phyloP scores from a whole-genome alignment of 2,797 vertebrate genomes.

The Aeoliscus strigatus region DNA sequence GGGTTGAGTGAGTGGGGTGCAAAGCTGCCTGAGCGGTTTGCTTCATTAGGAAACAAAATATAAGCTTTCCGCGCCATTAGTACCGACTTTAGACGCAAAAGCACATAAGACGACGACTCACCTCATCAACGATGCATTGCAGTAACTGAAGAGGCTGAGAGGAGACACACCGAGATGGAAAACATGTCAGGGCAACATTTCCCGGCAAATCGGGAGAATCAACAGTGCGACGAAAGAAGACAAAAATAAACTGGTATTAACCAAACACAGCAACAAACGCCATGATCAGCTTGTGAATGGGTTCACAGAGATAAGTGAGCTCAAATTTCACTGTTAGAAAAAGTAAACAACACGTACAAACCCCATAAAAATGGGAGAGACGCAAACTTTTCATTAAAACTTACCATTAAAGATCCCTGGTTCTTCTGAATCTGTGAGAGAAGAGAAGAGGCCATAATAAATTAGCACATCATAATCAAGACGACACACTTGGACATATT shows the following conservation, averaged over 20 bases:
- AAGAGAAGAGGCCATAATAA: constrained; percentile 86
- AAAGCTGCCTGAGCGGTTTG: constrained; percentile 82
- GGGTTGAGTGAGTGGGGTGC: constrained; percentile 84
- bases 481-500: constrained; percentile 99
- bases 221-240: constrained; percentile 90
- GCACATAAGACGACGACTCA: constrained; percentile 99
- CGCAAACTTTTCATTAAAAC: constrained; percentile 91
- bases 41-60: constrained; percentile 99
- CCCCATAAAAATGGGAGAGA: too few relatives aligned
- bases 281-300: constrained; percentile 79
- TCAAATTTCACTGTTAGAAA: constrained; percentile 84
- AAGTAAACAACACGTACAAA: too few relatives aligned
- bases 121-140: constrained; percentile 99
- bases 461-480: constrained; percentile 99
- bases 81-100: constrained; percentile 99
- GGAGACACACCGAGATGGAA: constrained; percentile 47
- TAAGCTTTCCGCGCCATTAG: constrained; percentile 99
- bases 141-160: constrained; percentile 99
- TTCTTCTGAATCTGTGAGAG: constrained; percentile 97
- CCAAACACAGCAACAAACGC: constrained; percentile 89
- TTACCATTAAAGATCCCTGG: constrained; percentile 99
- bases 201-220: constrained; percentile 92
- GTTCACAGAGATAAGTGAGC: constrained; percentile 91
- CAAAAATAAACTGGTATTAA: constrained; percentile 92
- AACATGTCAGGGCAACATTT: constrained; percentile 86